Evolutionary conservation across 92 coral and sea anemone species (phyloP).

Genomic region (Paramuricea clavata): DNA sequence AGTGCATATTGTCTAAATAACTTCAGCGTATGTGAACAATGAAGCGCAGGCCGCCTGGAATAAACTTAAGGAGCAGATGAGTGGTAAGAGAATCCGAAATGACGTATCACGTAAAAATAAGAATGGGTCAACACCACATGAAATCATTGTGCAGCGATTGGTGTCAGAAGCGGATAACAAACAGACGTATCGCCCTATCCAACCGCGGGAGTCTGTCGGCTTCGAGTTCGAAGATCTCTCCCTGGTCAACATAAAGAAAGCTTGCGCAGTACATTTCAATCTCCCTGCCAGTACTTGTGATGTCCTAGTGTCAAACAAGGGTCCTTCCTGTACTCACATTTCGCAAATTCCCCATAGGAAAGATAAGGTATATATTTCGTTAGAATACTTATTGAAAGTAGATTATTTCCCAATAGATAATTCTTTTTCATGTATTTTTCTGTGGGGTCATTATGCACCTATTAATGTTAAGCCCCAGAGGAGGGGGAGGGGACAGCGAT

Average conservation of each 20-base stretch:
- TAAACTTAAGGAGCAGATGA: slow-evolving; percentile 51
- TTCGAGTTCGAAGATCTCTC: slow-evolving; percentile 48
- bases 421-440: no score
- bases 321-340: slow-evolving; percentile 49
- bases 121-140: slow-evolving; percentile 59
- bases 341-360: slow-evolving; percentile 58
- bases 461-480: no score
- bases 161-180: slow-evolving; percentile 74
- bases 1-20: no score
- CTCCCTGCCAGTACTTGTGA: slow-evolving; percentile 49
- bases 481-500: no score
- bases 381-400: no score
- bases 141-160: slow-evolving; percentile 73
- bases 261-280: slow-evolving; percentile 52
- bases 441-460: no score
- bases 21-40: neutral
- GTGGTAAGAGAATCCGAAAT: slow-evolving; percentile 36
- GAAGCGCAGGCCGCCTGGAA: slow-evolving; percentile 10
- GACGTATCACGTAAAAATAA: slow-evolving; percentile 38
- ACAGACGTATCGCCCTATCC: slow-evolving; percentile 71
- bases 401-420: no score
- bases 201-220: slow-evolving; percentile 63
- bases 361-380: slow-evolving; percentile 70
- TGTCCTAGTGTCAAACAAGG: slow-evolving; percentile 50
- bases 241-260: slow-evolving; percentile 51